phyloP scores from a whole-genome alignment of 2,888 invertebrate species.

The Endomychus coccineus region DNA sequence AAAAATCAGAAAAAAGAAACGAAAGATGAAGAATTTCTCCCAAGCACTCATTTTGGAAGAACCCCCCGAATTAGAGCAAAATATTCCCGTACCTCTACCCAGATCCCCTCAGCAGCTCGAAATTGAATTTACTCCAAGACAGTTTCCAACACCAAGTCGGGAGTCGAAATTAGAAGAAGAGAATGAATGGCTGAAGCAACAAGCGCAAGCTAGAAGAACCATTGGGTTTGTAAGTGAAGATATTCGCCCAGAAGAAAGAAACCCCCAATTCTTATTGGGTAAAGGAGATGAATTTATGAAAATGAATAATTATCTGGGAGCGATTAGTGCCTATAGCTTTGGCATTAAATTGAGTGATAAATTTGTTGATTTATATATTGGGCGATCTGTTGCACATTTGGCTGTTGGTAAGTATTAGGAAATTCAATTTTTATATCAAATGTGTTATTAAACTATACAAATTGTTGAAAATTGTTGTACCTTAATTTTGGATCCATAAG shows the following conservation, averaged over 20 bases:
- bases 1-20: conserved; percentile 14
- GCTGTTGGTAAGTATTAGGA: conserved; percentile 37
- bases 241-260: conserved; percentile 69
- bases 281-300: conserved; percentile 76
- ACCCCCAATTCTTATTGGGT: conserved; percentile 73
- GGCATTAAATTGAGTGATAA: conserved; percentile 68
- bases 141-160: conserved; percentile 74
- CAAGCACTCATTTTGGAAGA: conserved; percentile 17
- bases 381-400: conserved; percentile 74
- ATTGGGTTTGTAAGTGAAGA: conserved; percentile 66
- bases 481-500: too few relatives aligned
- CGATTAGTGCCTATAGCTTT: conserved; percentile 74
- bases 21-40: conserved; percentile 28
- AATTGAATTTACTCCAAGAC: conserved; percentile 65
- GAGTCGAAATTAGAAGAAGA: conserved; percentile 66
- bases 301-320: conserved; percentile 67
- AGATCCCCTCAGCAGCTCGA: conserved; percentile 53
- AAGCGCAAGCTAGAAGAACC: conserved; percentile 62
- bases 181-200: conserved; percentile 73
- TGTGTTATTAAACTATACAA: neutral
- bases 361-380: conserved; percentile 65
- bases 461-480: too few relatives aligned
- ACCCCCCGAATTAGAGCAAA: conserved; percentile 25
- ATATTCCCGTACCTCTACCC: conserved; percentile 45
- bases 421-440: conserved; percentile 1